Conservation (phyloP, 2,113 vertebrate species). For the Chaetura pelagica region DNA sequence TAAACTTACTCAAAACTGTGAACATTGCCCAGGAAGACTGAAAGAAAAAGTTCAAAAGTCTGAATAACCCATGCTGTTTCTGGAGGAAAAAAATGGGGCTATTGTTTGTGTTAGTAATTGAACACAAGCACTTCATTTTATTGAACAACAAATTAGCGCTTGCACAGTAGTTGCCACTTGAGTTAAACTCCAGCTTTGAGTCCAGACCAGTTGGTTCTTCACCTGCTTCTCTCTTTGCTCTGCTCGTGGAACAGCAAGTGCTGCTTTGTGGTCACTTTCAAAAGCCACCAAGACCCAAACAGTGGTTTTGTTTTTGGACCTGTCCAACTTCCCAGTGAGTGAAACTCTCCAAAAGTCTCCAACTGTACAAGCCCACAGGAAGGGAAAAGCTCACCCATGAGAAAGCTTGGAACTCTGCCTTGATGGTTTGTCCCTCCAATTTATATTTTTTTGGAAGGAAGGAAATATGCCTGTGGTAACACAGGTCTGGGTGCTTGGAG, state of each 20-base stretch:
- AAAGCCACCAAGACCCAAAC: neutral
- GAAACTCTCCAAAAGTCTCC: neutral
- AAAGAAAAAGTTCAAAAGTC: slow-evolving; percentile 51
- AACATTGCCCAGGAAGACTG: slow-evolving; percentile 60
- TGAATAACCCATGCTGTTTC: slow-evolving; percentile 46
- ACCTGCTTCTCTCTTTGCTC: neutral
- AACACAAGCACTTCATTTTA: slow-evolving; percentile 39
- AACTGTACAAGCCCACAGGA: neutral
- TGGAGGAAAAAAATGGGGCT: neutral
- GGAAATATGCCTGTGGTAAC: neutral
- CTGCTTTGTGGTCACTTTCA: neutral
- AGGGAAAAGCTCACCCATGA: accelerated
- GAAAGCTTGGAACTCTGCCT: neutral
- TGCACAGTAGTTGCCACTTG: slow-evolving; percentile 35
- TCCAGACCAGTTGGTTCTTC: neutral
- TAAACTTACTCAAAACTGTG: slow-evolving; percentile 48
- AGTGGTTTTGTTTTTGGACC: neutral
- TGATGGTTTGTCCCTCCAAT: neutral
- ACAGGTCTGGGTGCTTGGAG: neutral
- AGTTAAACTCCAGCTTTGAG: neutral
- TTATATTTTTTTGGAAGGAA: neutral
- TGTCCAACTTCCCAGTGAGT: neutral
- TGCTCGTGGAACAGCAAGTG: neutral
- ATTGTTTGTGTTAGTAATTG: slow-evolving; percentile 68
- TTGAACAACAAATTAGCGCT: slow-evolving; percentile 62